Percentiles rank a stretch among this genome's conserved stretches.
phyloP scores from a whole-genome alignment of 1,140 invertebrate genomes.

The Paracyclopina nana region DNA sequence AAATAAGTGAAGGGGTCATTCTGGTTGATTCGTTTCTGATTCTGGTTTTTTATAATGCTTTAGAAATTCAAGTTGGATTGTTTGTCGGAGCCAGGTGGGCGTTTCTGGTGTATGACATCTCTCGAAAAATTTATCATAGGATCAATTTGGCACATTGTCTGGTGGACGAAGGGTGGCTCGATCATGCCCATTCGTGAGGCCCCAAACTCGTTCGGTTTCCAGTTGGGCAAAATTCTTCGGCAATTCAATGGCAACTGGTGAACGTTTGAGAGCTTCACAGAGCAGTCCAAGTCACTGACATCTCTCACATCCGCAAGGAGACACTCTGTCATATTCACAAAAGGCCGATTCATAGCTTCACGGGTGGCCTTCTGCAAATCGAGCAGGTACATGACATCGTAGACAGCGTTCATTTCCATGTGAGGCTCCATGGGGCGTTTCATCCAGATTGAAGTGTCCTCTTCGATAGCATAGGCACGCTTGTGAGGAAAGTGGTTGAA shows the following conservation, averaged over 20 bases:
- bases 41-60: background rate
- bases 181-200: background rate
- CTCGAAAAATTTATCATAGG: too few relatives aligned
- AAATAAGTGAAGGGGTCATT: background rate
- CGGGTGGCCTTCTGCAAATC: background rate
- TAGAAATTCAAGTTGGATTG: background rate
- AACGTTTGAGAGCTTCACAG: too few relatives aligned
- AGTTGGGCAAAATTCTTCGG: background rate
- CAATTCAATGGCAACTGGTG: background rate
- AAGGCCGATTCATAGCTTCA: background rate
- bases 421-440: background rate
- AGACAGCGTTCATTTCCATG: background rate
- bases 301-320: background rate
- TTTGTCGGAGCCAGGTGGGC: too few relatives aligned
- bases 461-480: background rate
- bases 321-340: background rate
- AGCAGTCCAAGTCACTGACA: constrained; percentile 7
- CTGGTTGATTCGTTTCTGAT: background rate
- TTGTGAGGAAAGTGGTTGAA: background rate
- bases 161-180: too few relatives aligned
- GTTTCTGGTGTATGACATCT: too few relatives aligned
- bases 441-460: background rate
- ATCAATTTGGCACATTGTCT: too few relatives aligned
- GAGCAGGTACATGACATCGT: constrained; percentile 3
- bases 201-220: too few relatives aligned